Evolutionary conservation across 1,140 invertebrate genomes (phyloP).

Genomic region (Saccostrea cuccullata): DNA sequence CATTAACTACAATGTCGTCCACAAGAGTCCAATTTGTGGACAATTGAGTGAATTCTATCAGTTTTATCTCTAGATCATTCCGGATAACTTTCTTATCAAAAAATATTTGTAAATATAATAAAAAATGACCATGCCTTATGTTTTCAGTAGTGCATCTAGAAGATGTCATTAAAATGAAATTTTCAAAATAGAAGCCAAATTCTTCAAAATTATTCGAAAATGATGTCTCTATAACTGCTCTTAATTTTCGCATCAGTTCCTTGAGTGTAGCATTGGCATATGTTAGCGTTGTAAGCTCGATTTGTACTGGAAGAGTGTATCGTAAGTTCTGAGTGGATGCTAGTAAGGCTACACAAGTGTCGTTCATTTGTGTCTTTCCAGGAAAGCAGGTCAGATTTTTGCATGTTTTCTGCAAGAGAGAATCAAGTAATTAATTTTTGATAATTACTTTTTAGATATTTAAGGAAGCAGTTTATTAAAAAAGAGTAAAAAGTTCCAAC

Average conservation of each 20-base stretch:
- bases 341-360: background rate
- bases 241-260: background rate
- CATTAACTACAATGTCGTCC: background rate
- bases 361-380: background rate
- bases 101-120: background rate
- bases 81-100: background rate
- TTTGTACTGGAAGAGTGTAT: conserved; percentile 3
- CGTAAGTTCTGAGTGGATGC: background rate
- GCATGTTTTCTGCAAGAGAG: conserved; percentile 29
- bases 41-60: background rate
- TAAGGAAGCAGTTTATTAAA: too few species aligned
- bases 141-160: background rate
- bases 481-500: too few species aligned
- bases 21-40: background rate
- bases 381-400: conserved; percentile 16
- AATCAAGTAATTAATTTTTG: background rate
- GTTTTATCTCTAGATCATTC: background rate
- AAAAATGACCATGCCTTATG: background rate
- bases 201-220: background rate
- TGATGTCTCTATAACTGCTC: background rate
- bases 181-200: background rate
- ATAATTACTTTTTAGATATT: too few species aligned
- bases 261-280: background rate
- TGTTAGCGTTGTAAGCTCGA: background rate
- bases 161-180: background rate